Conservation (phyloP, 1,140 invertebrate species). For the Dufourea novaeangliae region DNA sequence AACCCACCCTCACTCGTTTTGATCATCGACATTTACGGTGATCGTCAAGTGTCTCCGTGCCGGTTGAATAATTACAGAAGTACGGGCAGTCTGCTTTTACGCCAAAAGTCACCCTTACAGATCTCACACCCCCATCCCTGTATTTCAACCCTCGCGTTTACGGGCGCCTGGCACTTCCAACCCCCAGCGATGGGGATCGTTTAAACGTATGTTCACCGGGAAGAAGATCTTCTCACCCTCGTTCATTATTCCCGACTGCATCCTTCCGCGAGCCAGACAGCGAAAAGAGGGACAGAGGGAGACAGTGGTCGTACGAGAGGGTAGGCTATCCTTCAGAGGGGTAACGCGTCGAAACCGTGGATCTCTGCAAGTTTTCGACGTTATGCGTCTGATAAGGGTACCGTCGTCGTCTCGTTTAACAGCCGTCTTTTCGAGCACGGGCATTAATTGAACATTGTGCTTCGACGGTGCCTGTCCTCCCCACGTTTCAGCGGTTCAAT, state of each 20-base stretch:
- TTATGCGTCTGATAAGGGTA: slow-evolving; percentile 36
- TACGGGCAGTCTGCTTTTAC: slow-evolving; percentile 67
- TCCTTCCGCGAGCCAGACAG: slow-evolving; percentile 22
- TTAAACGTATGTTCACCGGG: slow-evolving; percentile 72
- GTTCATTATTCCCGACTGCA: slow-evolving; percentile 74
- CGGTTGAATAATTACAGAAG: slow-evolving; percentile 75
- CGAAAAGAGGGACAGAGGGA: slow-evolving; percentile 2
- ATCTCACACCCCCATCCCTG: no score
- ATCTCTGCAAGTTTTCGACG: slow-evolving; percentile 36
- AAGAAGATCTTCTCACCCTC: slow-evolving; percentile 69
- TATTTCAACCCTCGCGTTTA: slow-evolving; percentile 59
- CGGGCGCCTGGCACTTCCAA: slow-evolving; percentile 49
- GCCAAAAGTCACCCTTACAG: slow-evolving; percentile 45
- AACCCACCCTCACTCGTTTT: slow-evolving; percentile 41
- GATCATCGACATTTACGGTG: slow-evolving; percentile 67
- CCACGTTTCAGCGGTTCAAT: not conserved
- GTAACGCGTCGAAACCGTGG: slow-evolving; percentile 10
- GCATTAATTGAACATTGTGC: slow-evolving; percentile 20
- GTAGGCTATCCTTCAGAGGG: slow-evolving; percentile 22
- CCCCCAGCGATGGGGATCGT: slow-evolving; percentile 62
- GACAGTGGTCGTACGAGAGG: not conserved
- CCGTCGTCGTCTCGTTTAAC: slow-evolving; percentile 14
- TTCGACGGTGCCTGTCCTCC: not conserved
- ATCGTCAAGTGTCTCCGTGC: slow-evolving; percentile 68
- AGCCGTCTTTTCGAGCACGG: not conserved